A percentile compares a stretch with the other conserved stretches of the same genome.
These are phyloP conservation scores for Odontesthes bonariensis DNA, from an alignment of 2,113 vertebrate species.

Conservation along the genomic window DNA sequence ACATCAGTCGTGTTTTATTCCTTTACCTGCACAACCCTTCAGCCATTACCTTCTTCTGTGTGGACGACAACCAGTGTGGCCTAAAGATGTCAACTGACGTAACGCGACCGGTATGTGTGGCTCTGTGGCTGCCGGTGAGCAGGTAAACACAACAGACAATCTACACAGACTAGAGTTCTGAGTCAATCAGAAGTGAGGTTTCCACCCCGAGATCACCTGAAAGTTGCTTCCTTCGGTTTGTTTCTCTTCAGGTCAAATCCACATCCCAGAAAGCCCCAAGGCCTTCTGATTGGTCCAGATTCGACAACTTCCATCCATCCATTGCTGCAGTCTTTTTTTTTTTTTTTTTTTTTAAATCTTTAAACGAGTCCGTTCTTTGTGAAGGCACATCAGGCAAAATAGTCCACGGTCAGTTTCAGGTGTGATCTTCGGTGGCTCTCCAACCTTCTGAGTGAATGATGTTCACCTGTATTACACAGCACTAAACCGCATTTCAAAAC, in stretches of 20 bases:
- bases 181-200: conserved; percentile 43
- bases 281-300: conserved; percentile 4
- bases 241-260: conserved; percentile 7
- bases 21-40: conserved; percentile 7
- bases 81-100: background rate
- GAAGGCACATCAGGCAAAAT: conserved; percentile 33
- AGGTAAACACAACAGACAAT: conserved; percentile 33
- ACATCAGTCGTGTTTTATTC: background rate
- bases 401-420: conserved; percentile 23
- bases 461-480: background rate
- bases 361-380: conserved; percentile 9
- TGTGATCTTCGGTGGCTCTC: background rate
- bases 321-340: conserved; percentile 12
- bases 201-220: conserved; percentile 36
- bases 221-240: conserved; percentile 36
- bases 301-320: conserved; percentile 25
- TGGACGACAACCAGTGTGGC: conserved; percentile 8
- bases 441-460: background rate
- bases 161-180: conserved; percentile 5
- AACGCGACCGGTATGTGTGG: conserved; percentile 4
- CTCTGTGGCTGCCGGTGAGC: conserved; percentile 21
- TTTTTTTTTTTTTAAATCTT: conserved; percentile 14
- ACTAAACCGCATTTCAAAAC: conserved; percentile 9
- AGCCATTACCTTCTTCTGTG: conserved; percentile 3
- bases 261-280: background rate